Evolutionary conservation across 2,797 vertebrate genomes (phyloP).

Genomic region (Enteromius unitaeniatus): DNA sequence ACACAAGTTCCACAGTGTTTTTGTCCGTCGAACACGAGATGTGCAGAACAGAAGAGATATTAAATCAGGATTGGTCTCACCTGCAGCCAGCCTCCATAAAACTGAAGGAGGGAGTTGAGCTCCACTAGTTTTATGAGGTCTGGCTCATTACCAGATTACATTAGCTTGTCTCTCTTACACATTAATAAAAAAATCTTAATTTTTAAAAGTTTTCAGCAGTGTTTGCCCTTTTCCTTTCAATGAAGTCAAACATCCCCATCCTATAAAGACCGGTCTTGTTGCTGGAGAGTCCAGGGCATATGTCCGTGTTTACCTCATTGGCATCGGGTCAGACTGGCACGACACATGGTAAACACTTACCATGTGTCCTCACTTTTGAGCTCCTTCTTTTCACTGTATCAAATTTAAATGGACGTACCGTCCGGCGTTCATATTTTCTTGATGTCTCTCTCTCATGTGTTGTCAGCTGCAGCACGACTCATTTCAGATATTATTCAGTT

Average conservation of each 20-base stretch:
- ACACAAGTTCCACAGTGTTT: neutral
- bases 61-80: slow-evolving; percentile 84
- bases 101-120: slow-evolving; percentile 78
- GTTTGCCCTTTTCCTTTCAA: slow-evolving; percentile 53
- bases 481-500: slow-evolving; percentile 29
- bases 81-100: slow-evolving; percentile 79
- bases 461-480: slow-evolving; percentile 40
- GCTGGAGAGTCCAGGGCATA: slow-evolving; percentile 23
- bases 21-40: slow-evolving; percentile 1
- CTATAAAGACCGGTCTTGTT: neutral
- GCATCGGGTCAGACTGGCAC: slow-evolving; percentile 5
- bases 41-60: slow-evolving; percentile 83
- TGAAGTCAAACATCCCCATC: slow-evolving; percentile 9
- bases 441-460: slow-evolving; percentile 43
- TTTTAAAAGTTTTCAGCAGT: slow-evolving; percentile 47
- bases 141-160: slow-evolving; percentile 61
- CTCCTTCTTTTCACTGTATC: slow-evolving; percentile 3
- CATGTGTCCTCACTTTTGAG: neutral
- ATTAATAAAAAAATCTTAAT: slow-evolving; percentile 54
- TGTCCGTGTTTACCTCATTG: slow-evolving; percentile 8
- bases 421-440: neutral
- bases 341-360: neutral
- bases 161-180: slow-evolving; percentile 54
- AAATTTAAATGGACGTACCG: neutral
- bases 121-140: slow-evolving; percentile 54